A percentile compares a stretch with the other conserved stretches of the same genome.
Conservation (phyloP, 92 coral and sea anemone genomes). For the Epizoanthus illoricatus region DNA sequence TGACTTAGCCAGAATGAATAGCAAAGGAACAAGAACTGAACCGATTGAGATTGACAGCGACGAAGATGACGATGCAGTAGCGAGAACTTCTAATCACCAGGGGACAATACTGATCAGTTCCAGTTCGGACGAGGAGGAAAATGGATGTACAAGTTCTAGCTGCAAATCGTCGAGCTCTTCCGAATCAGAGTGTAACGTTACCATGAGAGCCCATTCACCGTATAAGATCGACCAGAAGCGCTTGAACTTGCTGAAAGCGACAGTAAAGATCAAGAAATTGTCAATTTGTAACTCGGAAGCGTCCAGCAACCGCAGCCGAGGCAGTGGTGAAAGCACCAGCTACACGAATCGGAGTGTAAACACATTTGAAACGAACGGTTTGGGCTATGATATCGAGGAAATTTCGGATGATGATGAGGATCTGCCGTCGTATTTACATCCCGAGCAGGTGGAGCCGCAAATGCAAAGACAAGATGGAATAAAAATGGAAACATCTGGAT, state of each 20-base stretch:
- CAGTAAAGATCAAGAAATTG: not conserved
- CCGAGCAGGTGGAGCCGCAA: not conserved
- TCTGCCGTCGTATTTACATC: not conserved
- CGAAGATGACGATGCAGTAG: too few relatives aligned
- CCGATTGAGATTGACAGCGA: too few relatives aligned
- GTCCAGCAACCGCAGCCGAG: not conserved
- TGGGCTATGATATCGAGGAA: not conserved
- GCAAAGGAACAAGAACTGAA: too few relatives aligned
- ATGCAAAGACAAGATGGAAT: not conserved
- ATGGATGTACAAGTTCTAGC: not conserved
- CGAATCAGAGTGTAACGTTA: too few relatives aligned
- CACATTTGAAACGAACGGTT: not conserved
- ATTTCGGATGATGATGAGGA: constrained; percentile 20
- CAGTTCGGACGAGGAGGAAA: constrained; percentile 2
- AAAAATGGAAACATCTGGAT: not conserved
- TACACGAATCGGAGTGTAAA: too few relatives aligned
- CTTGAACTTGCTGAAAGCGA: not conserved
- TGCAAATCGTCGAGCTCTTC: not conserved
- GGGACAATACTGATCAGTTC: not conserved
- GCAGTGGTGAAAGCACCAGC: not conserved
- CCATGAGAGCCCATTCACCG: not conserved
- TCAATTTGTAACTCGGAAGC: too few relatives aligned
- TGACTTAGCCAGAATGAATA: too few relatives aligned
- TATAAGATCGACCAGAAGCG: not conserved
- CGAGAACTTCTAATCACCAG: too few relatives aligned